Evolutionary conservation across 2,113 vertebrate species (phyloP).

Genomic region (Nesoenas mayeri): DNA sequence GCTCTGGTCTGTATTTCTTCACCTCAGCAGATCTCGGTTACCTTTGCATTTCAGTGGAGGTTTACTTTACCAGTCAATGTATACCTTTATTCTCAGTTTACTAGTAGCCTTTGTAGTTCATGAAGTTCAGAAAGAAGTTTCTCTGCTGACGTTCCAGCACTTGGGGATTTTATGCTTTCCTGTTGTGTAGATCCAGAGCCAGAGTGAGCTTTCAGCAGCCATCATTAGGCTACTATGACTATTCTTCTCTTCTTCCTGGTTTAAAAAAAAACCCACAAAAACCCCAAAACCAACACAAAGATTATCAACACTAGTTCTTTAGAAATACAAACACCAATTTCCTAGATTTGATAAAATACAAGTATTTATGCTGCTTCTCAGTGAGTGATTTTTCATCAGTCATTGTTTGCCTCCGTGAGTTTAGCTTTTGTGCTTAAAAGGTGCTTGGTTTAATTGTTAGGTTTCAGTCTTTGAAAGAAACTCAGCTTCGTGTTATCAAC

Average conservation of each 20-base stretch:
- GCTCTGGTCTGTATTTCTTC: background rate
- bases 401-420: background rate
- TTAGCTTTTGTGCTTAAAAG: background rate
- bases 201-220: background rate
- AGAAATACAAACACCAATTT: background rate
- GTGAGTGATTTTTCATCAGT: background rate
- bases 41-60: background rate
- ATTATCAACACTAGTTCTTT: background rate
- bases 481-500: background rate
- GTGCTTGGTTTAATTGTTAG: background rate
- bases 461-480: background rate
- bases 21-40: background rate
- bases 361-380: background rate
- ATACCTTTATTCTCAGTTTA: background rate
- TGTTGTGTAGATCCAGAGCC: background rate
- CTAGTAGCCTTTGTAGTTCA: background rate
- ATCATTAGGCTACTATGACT: background rate
- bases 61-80: background rate
- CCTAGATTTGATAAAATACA: background rate
- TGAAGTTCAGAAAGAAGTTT: background rate
- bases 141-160: background rate
- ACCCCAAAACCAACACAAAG: background rate
- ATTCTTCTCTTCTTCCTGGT: slow-evolving; percentile 33
- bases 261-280: background rate
- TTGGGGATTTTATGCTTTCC: slow-evolving; percentile 16